Base-by-base conservation (phyloP, 2,113 vertebrate species). In the Cavia aperea region DNA sequence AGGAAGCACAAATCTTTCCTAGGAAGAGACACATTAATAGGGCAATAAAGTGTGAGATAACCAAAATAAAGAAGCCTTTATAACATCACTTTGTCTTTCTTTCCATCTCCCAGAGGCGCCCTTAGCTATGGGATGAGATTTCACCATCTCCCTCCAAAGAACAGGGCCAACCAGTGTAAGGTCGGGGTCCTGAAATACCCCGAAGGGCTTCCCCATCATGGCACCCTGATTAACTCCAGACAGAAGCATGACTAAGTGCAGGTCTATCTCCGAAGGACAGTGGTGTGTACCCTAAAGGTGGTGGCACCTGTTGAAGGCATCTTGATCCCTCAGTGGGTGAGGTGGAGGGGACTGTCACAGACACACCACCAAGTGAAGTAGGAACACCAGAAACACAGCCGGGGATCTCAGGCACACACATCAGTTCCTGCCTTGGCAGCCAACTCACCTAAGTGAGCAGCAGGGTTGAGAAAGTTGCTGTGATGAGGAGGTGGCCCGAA, bases 401-500 rank as follows among this genome's bases (percentile, higher is more conserved):
- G 2, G 23, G 85, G 33, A n/a, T 26, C 72, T 54, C 63, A 62
- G 63, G 73, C 0, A 4, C 23, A 4, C 15, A 1, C 0, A 0
- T 29, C 39, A 1, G 8, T 14, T 15, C 58, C n/a, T 3, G 0
- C 24, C 3, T 1, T 8, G 1, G 16, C 0, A 31, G 43, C 54
- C 36, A 36, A 93, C 97, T 94, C 98, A 99, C 99, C 99, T 95
- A 99, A 98, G 96, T 99, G 99, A 96, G 99, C 98, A 56, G 98
- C 98, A 29, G 98, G 98, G 96, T 98, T 97, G 84, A 99, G 98
- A 95, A 99, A 99, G 98, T 99, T 99, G 97, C 98, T 98, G 96
- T 99, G 99, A 97, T 99, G 99, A 51, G 98, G 97, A 0, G 99
- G 98, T 60, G 98, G 99, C 91, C 99, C 98, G 4, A 99, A 99